Base-by-base conservation (phyloP, 2,797 vertebrate species). In the Gymnoscopelus braueri region DNA sequence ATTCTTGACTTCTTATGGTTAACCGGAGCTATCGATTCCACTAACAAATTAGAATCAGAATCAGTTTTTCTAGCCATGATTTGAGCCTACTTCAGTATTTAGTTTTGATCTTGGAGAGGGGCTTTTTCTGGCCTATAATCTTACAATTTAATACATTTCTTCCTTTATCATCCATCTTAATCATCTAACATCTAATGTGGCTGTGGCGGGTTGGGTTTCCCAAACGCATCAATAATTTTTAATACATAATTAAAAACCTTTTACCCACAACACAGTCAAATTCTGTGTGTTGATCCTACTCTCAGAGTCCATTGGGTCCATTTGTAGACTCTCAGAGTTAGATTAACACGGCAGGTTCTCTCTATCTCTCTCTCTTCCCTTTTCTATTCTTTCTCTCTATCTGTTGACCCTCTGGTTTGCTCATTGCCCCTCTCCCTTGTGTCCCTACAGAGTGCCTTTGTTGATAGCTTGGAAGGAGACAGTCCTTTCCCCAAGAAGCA, bases 391-490 rank as follows among this genome's bases (percentile, higher is more conserved):
- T 51, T 66, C 60, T 54, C 52, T 54, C 52, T 78, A 67, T 84
- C 60, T 68, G 69, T 89, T 65, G 78, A 51, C 79, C 69, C 72
- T 85, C 77, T 79, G 77, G 86, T 91, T 62, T 80, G 90, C 83
- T 93, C 74, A 93, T 82, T 83, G 84, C 89, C 90, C 80, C 83
- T 94, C 92, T 94, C 89, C 90, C 93, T 94, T 95, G 87, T 95
- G 90, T 95, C 80, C 92, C 92, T 87, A 93, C 94, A 95, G 94
- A 95, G 93, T 94, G 94, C 94, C 93, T 95, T 94, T 95, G 93
- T 94, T 95, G 94, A 95, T 95, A 95, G 94, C 93, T 94, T 95
- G 94, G 94, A 95, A 93, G 94, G 94, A 94, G 94, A 95, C 92
- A 94, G 91, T 94, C 93, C 94, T 86, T 95, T 94, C 93, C 73